These are phyloP conservation scores for Halcyon chelicuti DNA, from an alignment of 2,797 vertebrate species.

Conservation along the genomic window DNA sequence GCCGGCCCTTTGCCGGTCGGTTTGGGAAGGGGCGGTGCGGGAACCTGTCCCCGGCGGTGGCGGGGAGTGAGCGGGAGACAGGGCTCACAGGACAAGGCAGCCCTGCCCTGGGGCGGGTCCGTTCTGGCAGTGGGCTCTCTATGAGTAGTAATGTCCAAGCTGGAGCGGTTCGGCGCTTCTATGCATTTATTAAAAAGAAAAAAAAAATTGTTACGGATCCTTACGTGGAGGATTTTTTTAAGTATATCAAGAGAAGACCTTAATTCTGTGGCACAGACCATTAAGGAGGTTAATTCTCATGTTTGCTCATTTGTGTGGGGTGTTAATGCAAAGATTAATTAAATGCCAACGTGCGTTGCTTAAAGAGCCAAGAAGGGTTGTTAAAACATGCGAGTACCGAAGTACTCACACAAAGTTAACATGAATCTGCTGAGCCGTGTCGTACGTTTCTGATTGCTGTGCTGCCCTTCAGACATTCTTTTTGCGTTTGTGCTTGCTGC, in stretches of 20 bases:
- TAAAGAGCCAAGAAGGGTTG: background rate
- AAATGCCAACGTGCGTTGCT: background rate
- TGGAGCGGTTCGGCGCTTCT: accelerated
- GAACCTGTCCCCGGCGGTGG: accelerated
- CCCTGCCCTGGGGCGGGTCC: no score
- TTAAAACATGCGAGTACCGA: background rate
- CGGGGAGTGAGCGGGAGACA: accelerated
- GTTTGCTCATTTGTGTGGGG: background rate
- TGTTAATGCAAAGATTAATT: background rate
- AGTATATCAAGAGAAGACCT: accelerated
- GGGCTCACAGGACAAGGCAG: accelerated
- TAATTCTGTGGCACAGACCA: background rate
- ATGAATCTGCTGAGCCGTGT: accelerated
- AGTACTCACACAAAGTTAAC: background rate
- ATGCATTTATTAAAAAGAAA: accelerated
- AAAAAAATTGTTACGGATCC: background rate
- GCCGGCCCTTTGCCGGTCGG: slow-evolving; percentile 70
- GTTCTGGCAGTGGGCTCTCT: accelerated
- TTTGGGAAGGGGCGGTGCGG: slow-evolving; percentile 45
- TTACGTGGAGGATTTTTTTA: accelerated
- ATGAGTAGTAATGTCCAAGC: accelerated
- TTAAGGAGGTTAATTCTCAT: background rate
- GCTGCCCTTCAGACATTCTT: background rate
- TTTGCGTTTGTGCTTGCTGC: background rate
- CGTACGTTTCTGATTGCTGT: accelerated